These are phyloP conservation scores for Panurus biarmicus DNA, from an alignment of 2,113 vertebrate genomes.

Conservation along the genomic window DNA sequence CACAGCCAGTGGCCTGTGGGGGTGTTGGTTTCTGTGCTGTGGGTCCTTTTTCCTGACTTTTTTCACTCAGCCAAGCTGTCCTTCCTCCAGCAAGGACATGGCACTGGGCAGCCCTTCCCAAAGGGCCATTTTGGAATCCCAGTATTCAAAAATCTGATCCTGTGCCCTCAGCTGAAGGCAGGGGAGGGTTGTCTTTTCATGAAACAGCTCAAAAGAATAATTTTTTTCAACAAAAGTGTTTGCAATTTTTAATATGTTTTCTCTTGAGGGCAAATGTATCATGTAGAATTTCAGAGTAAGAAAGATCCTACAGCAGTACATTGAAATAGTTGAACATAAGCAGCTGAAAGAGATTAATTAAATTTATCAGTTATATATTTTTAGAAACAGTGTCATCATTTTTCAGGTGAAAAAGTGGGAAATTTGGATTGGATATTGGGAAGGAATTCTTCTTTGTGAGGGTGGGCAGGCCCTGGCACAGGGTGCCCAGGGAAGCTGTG, in stretches of 20 bases:
- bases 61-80: rapidly evolving
- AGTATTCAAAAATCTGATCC: neutral
- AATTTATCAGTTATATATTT: neutral
- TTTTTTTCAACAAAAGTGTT: neutral
- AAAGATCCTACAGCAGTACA: rapidly evolving
- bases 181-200: neutral
- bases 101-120: neutral
- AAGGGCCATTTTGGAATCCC: neutral
- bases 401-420: neutral
- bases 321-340: neutral
- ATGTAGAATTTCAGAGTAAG: neutral
- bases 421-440: neutral
- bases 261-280: neutral
- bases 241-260: neutral
- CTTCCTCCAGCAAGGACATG: neutral
- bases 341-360: rapidly evolving
- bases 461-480: neutral
- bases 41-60: neutral
- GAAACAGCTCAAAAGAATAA: rapidly evolving
- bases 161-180: neutral
- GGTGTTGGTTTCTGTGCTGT: neutral
- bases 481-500: neutral
- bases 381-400: neutral
- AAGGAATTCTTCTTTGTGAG: neutral
- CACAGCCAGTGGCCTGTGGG: rapidly evolving